phyloP scores from a whole-genome alignment of 2,113 vertebrate genomes.

The Pygoscelis antarcticus region DNA sequence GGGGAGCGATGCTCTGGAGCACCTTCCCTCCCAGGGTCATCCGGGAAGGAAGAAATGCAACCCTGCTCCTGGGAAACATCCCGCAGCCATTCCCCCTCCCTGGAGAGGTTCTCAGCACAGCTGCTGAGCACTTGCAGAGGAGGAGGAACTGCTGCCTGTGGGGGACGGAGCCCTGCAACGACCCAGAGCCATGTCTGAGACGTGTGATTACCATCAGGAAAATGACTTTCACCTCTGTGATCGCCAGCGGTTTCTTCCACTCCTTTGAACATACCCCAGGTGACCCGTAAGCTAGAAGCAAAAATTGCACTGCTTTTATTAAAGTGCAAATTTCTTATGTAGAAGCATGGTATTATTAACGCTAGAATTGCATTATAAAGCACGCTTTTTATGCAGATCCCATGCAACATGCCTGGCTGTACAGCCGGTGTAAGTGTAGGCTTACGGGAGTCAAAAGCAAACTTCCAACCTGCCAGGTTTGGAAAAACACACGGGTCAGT shows the following conservation, averaged over 20 bases:
- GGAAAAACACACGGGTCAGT: accelerated
- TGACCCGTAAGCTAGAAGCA: neutral
- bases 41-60: accelerated
- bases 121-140: neutral
- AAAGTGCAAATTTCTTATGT: accelerated
- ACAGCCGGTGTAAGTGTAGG: accelerated
- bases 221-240: accelerated
- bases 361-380: neutral
- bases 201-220: accelerated
- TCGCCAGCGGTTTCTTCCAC: accelerated
- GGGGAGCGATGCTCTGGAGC: neutral
- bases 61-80: neutral
- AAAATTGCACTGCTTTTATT: neutral
- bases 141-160: neutral
- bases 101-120: neutral
- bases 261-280: accelerated
- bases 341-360: accelerated
- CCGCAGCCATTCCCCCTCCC: neutral
- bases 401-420: accelerated
- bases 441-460: neutral
- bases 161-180: neutral
- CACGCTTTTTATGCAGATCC: accelerated
- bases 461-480: neutral
- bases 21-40: neutral
- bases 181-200: accelerated